Percentiles rank a stretch among this genome's conserved stretches.
These are phyloP conservation scores for Botrylloides violaceus DNA, from an alignment of 23 tunicate genomes.

Conservation along the genomic window DNA sequence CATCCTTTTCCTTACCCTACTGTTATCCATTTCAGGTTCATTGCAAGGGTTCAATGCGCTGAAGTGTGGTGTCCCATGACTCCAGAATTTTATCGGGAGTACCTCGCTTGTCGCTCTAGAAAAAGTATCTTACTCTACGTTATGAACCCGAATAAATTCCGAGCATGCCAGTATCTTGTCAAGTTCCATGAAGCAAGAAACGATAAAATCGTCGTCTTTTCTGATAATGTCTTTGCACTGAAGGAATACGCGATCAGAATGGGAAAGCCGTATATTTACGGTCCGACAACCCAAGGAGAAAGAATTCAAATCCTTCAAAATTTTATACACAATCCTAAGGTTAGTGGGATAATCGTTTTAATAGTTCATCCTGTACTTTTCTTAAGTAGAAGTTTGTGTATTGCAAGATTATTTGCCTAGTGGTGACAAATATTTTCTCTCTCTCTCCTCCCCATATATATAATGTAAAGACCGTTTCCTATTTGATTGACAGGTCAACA, in stretches of 20 bases:
- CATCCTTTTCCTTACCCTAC: background rate
- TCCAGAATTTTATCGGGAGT: constrained; percentile 98
- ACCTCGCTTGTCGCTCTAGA: constrained; percentile 63
- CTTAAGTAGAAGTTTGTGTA: no score
- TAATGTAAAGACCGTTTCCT: no score
- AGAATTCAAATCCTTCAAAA: constrained; percentile 93
- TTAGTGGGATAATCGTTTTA: background rate
- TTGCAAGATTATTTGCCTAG: no score
- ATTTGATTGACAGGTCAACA: constrained; percentile 45
- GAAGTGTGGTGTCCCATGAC: constrained; percentile 99
- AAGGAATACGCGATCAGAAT: constrained; percentile 91
- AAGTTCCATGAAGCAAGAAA: constrained; percentile 92
- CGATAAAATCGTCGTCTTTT: constrained; percentile 98
- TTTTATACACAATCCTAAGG: constrained; percentile 94
- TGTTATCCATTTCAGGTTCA: constrained; percentile 29
- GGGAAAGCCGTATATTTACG: constrained; percentile 98
- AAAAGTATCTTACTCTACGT: constrained; percentile 94
- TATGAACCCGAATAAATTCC: constrained; percentile 99
- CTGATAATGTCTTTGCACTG: constrained; percentile 98
- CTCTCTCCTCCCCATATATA: no score
- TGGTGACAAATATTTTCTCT: no score
- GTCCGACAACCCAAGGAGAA: constrained; percentile 92
- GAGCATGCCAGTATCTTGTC: constrained; percentile 96
- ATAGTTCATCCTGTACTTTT: no score
- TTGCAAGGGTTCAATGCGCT: constrained; percentile 97